Evolutionary conservation across 2,113 vertebrate species (phyloP).

Genomic region (Dicrurus megarhynchus): DNA sequence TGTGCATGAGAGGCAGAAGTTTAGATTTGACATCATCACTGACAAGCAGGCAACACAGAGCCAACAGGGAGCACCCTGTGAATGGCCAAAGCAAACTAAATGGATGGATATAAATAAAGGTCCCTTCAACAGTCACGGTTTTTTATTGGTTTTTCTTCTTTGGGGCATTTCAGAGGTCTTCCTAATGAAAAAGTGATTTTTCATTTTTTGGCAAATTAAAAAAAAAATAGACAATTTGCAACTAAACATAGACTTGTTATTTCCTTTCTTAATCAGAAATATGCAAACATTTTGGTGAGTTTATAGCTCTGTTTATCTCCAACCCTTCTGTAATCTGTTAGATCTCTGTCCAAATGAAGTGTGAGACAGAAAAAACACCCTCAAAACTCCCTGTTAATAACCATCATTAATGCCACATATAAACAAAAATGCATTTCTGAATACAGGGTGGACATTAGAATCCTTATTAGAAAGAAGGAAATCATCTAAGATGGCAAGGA

Average conservation of each 20-base stretch:
- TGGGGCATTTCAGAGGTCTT: neutral
- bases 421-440: conserved; percentile 23
- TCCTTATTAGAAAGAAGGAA: neutral
- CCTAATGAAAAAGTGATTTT: neutral
- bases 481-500: neutral
- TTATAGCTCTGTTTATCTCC: conserved; percentile 20
- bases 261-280: conserved; percentile 33
- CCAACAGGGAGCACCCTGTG: fast-evolving
- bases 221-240: neutral
- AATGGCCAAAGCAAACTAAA: neutral
- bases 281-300: conserved; percentile 2
- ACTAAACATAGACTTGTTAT: neutral
- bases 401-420: neutral
- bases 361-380: neutral
- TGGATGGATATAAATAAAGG: neutral
- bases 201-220: neutral
- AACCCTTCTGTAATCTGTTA: neutral
- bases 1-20: neutral
- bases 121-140: neutral
- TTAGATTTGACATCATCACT: neutral
- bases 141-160: neutral
- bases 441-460: neutral
- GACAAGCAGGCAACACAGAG: neutral
- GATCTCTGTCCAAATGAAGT: conserved; percentile 6
- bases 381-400: neutral